phyloP scores from a whole-genome alignment of 1,140 invertebrate genomes.

The Drosophila arawakana region DNA sequence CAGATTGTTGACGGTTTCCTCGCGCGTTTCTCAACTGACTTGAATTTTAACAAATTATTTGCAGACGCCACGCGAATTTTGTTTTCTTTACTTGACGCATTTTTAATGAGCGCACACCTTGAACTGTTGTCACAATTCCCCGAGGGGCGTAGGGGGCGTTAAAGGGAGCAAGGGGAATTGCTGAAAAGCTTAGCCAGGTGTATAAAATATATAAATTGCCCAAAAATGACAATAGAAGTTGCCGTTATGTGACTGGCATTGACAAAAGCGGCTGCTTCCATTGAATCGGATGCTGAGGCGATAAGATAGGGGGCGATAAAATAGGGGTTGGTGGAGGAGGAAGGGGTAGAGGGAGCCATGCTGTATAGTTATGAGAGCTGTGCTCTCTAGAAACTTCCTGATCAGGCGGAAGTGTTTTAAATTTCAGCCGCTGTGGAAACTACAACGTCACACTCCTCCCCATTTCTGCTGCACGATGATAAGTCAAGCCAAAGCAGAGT shows the following conservation, averaged over 20 bases:
- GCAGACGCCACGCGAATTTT: slow-evolving; percentile 59
- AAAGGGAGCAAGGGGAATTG: slow-evolving; percentile 25
- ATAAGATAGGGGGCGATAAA: slow-evolving; percentile 6
- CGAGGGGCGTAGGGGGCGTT: not conserved
- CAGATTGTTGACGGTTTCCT: slow-evolving; percentile 53
- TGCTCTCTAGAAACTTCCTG: too few relatives aligned
- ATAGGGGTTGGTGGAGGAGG: not conserved
- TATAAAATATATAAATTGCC: slow-evolving; percentile 68
- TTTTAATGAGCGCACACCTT: slow-evolving; percentile 69
- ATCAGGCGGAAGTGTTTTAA: too few relatives aligned
- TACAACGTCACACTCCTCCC: too few relatives aligned
- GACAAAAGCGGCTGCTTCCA: slow-evolving; percentile 21
- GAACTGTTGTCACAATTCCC: slow-evolving; percentile 47
- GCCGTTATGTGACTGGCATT: slow-evolving; percentile 49
- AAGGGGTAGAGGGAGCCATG: too few relatives aligned
- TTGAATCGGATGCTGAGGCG: slow-evolving; percentile 5
- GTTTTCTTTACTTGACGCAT: slow-evolving; percentile 56
- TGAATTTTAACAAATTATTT: slow-evolving; percentile 77
- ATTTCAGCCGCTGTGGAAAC: too few relatives aligned
- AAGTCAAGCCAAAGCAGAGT: too few relatives aligned
- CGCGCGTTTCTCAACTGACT: slow-evolving; percentile 41
- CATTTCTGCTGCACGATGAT: too few relatives aligned
- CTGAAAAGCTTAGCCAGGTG: slow-evolving; percentile 69
- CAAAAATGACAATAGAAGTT: slow-evolving; percentile 55
- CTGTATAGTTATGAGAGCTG: too few relatives aligned